Conservation (phyloP, 2,797 vertebrate species). For the Cetoscarus ocellatus region DNA sequence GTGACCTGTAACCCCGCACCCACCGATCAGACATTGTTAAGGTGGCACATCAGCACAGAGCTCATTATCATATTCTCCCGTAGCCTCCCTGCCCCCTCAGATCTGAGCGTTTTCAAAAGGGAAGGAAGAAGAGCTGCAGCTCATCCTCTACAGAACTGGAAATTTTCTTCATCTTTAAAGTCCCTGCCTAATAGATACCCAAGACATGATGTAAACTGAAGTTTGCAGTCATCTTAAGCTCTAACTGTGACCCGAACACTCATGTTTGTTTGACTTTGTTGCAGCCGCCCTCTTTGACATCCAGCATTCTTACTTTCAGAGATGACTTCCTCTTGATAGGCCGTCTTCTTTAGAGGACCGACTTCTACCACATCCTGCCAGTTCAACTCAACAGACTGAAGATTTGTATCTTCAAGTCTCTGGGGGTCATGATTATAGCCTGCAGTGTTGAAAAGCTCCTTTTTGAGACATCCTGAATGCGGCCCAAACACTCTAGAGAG, state of each 20-base stretch:
- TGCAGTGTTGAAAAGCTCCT: constrained; percentile 36
- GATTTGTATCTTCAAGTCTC: constrained; percentile 61
- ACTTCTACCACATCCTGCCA: constrained; percentile 70
- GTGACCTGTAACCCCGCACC: no score
- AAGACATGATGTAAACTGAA: no score
- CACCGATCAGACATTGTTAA: no score
- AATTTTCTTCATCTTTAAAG: no score
- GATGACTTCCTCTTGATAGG: constrained; percentile 51
- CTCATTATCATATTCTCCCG: no score
- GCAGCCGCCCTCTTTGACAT: constrained; percentile 8
- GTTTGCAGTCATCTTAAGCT: no score
- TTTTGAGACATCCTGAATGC: constrained; percentile 37
- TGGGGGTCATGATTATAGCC: constrained; percentile 60
- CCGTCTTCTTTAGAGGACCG: constrained; percentile 13
- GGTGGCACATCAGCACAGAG: no score
- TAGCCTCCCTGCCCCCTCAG: no score
- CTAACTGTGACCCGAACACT: background rate
- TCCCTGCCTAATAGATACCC: no score
- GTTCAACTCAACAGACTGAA: constrained; percentile 51
- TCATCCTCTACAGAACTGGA: no score
- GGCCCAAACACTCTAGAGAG: constrained; percentile 16
- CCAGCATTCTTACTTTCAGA: constrained; percentile 36
- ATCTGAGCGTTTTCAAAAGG: no score
- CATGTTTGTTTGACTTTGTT: background rate
- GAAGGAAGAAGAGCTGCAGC: no score